Evolutionary conservation across 1,140 invertebrate species (phyloP), one percentile per base, ranked within the genome.

Genomic region (Chlorops oryzae): DNA sequence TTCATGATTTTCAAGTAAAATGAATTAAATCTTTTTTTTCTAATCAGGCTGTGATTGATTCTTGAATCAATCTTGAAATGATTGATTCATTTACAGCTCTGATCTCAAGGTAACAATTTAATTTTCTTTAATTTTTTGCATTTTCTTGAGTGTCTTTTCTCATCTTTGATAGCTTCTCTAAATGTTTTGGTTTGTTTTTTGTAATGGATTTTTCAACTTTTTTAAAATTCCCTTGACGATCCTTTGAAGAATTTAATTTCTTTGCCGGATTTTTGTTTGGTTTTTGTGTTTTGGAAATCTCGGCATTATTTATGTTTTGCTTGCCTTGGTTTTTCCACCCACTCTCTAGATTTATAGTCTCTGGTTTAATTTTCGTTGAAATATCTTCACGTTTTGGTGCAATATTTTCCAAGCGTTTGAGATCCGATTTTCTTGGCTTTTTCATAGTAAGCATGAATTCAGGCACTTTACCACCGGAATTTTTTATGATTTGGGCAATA

Each of bases 401-500:
- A 46, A 72, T 75, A 40, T 71, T 77, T 49, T 78, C 72, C 4
- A 83, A 61, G 58, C 80, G 77, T 59, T 80, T 82, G 50, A 77
- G 76, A 57, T 81, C 79, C 17, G 81, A 83, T 59, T 86, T 84
- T 20, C 76, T 78, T 47, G 80, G 76, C 63, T 85, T 86, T 57
- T 89, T 89, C 64, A 94, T 76, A 51, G 80, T 74, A 43, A 95
- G 68, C 85, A 96, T 91, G 70, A 91, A 96, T 2, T 89, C 84
- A 2, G 93, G 92, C 6, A 97, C 87, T 23, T 85, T 78, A 68
- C 91, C 93, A 0, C 92, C 93, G 7, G 92, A 92, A 61, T 89
- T 83, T 60, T 82, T 82, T 74, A 96, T 83, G 7, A 95, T 81
- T 56, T 86, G 81, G 1, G 90, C 90, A 68, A 96, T 92, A 63